Evolutionary conservation across 2,888 invertebrate species (phyloP).

Genomic region (Notodromas monacha): DNA sequence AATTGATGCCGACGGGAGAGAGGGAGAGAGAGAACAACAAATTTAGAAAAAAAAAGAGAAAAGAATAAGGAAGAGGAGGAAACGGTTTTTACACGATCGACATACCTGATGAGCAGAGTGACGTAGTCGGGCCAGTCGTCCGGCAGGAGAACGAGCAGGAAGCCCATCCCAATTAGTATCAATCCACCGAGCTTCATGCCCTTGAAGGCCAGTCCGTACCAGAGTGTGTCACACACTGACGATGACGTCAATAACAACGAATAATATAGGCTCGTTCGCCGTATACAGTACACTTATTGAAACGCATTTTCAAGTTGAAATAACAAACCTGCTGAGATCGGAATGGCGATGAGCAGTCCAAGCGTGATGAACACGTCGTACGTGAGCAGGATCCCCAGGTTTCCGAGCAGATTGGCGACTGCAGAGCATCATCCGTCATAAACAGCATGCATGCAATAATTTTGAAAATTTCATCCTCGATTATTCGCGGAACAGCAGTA

Average conservation of each 20-base stretch:
- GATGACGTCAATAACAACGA: no score
- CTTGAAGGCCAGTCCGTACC: conserved; percentile 53
- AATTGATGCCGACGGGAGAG: no score
- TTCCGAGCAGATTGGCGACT: conserved; percentile 71
- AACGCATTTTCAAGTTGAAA: no score
- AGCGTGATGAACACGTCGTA: conserved; percentile 79
- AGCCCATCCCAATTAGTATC: conserved; percentile 57
- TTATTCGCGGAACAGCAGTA: not conserved
- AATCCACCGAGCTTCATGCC: conserved; percentile 88
- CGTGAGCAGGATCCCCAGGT: conserved; percentile 69
- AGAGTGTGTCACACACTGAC: conserved; percentile 52
- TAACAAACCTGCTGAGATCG: conserved; percentile 74
- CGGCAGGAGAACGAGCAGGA: conserved; percentile 72
- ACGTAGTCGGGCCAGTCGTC: conserved; percentile 89
- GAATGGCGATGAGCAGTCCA: conserved; percentile 69
- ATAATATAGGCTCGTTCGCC: no score
- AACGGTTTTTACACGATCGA: no score
- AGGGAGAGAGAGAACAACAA: no score
- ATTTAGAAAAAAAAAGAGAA: no score
- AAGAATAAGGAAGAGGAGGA: no score
- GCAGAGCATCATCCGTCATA: conserved; percentile 15
- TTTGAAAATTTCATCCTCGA: not conserved
- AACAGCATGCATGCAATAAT: conserved; percentile 8
- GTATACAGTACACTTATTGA: no score
- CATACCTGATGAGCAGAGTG: conserved; percentile 45